A percentile compares a stretch with the other conserved stretches of the same genome.
Evolutionary conservation across 1,140 invertebrate species (phyloP).

Genomic region (Mamestra configurata): DNA sequence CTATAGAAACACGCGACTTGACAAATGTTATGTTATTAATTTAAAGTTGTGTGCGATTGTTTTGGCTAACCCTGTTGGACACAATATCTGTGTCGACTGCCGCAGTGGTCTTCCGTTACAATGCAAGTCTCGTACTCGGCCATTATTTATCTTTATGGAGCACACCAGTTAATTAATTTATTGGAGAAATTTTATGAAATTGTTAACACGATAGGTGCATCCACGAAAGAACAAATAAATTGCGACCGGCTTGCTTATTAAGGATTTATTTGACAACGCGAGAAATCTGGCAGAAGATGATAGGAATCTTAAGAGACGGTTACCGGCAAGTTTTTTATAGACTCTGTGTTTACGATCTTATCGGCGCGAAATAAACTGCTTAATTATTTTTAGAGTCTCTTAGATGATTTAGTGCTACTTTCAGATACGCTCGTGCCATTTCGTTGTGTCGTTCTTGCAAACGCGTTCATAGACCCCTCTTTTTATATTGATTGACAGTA

Average conservation of each 20-base stretch:
- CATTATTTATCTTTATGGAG: slow-evolving; percentile 46
- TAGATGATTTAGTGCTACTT: slow-evolving; percentile 1
- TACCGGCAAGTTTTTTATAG: background rate
- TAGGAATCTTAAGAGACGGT: background rate
- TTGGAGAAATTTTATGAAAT: slow-evolving; percentile 38
- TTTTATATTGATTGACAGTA: background rate
- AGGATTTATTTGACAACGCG: slow-evolving; percentile 31
- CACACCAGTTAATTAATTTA: slow-evolving; percentile 30
- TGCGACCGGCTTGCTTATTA: background rate
- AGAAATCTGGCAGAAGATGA: slow-evolving; percentile 14
- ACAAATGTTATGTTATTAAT: background rate
- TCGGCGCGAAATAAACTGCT: background rate
- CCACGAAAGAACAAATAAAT: slow-evolving; percentile 21
- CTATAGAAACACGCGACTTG: background rate
- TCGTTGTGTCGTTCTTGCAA: background rate
- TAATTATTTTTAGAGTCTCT: background rate
- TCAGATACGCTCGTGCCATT: background rate
- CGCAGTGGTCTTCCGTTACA: slow-evolving; percentile 41
- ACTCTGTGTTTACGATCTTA: slow-evolving; percentile 11
- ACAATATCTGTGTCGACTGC: slow-evolving; percentile 39
- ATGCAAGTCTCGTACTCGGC: slow-evolving; percentile 35
- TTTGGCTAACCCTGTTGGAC: slow-evolving; percentile 29
- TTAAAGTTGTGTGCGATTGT: background rate
- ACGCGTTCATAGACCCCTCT: background rate
- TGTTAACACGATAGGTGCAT: slow-evolving; percentile 27